Conservation (phyloP, 2,113 vertebrate genomes). For the Toxotes jaculatrix region DNA sequence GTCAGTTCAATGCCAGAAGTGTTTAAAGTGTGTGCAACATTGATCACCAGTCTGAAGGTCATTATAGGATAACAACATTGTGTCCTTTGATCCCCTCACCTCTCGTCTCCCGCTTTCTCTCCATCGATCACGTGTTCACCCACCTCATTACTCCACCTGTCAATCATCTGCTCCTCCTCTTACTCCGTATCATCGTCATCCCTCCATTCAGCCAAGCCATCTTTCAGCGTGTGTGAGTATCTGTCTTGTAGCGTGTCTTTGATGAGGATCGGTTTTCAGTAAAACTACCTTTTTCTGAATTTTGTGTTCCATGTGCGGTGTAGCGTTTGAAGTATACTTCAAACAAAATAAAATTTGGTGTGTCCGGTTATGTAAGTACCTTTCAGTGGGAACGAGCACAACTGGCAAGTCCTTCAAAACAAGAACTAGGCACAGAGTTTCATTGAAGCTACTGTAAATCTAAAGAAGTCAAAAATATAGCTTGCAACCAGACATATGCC, state of each 20-base stretch:
- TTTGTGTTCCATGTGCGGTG: slow-evolving; percentile 7
- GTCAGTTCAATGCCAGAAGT: not conserved
- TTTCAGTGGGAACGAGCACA: slow-evolving; percentile 37
- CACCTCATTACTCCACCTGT: slow-evolving; percentile 39
- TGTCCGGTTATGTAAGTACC: slow-evolving; percentile 37
- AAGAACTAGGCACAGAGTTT: slow-evolving; percentile 13
- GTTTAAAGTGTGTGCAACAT: not conserved
- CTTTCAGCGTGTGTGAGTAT: slow-evolving; percentile 73
- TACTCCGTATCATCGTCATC: slow-evolving; percentile 23
- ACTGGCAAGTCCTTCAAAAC: slow-evolving; percentile 36
- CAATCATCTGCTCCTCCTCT: slow-evolving; percentile 41
- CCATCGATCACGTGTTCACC: slow-evolving; percentile 36
- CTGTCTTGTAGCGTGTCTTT: slow-evolving; percentile 12
- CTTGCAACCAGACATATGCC: slow-evolving; percentile 13
- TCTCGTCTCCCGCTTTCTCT: slow-evolving; percentile 37
- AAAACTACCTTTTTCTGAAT: not conserved
- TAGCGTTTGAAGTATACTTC: slow-evolving; percentile 31
- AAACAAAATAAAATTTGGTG: slow-evolving; percentile 29
- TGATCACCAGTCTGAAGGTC: slow-evolving; percentile 26
- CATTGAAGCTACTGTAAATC: slow-evolving; percentile 33
- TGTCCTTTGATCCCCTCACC: slow-evolving; percentile 34
- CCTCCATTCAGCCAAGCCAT: slow-evolving; percentile 70
- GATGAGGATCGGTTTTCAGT: not conserved
- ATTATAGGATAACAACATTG: not conserved
- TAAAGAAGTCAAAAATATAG: slow-evolving; percentile 25